Evolutionary conservation across 2,888 invertebrate species (phyloP).

Genomic region (Thalpophila matura): DNA sequence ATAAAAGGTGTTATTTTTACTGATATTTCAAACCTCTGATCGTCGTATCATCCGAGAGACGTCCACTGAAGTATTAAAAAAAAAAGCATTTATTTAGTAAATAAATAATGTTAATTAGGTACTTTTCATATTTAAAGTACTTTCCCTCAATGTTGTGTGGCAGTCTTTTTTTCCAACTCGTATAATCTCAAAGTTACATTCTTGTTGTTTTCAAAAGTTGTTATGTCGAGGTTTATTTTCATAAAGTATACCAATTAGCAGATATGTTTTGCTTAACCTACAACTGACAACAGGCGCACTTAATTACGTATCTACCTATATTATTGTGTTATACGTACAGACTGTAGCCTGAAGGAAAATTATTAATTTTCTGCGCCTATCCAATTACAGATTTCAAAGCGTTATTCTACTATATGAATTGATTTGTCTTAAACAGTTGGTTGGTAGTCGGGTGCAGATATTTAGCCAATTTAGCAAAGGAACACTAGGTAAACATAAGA

Average conservation of each 20-base stretch:
- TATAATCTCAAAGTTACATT: neutral
- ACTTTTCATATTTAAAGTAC: neutral
- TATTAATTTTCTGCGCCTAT: slow-evolving; percentile 45
- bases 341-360: slow-evolving; percentile 40
- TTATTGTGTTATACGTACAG: neutral
- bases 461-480: slow-evolving; percentile 37
- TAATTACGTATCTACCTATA: neutral
- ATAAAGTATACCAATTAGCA: slow-evolving; percentile 20
- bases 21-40: too few species aligned
- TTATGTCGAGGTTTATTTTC: slow-evolving; percentile 11
- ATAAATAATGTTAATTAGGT: neutral
- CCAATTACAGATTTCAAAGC: slow-evolving; percentile 52
- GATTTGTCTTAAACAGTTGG: slow-evolving; percentile 49
- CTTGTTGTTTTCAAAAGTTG: slow-evolving; percentile 10
- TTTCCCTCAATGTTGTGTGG: neutral
- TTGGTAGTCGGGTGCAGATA: slow-evolving; percentile 33
- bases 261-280: slow-evolving; percentile 14
- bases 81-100: neutral
- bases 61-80: too few species aligned
- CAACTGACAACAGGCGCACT: neutral
- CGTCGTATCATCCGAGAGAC: too few species aligned
- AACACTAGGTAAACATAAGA: neutral
- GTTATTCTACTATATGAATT: slow-evolving; percentile 41
- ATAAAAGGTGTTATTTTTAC: too few species aligned
- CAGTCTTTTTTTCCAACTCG: neutral